Evolutionary conservation across 2,888 invertebrate genomes (phyloP).

Genomic region (Norana najaformis): DNA sequence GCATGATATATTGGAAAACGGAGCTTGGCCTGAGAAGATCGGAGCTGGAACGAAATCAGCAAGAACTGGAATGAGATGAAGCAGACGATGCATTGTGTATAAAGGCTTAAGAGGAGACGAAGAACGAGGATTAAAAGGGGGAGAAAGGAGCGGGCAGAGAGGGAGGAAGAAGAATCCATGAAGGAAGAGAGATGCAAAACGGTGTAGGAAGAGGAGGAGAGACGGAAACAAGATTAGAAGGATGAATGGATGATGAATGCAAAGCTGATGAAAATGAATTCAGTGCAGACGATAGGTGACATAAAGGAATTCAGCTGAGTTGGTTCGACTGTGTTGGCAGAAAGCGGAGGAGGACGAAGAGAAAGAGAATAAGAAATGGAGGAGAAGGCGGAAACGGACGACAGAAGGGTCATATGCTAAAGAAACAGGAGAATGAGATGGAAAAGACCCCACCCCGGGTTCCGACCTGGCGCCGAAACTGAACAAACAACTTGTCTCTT

Average conservation of each 20-base stretch:
- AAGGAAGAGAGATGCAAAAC: neutral
- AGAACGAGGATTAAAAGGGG: too few species aligned
- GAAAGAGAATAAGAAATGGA: neutral
- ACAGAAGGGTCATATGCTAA: neutral
- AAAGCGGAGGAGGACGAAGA: too few species aligned
- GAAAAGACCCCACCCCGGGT: too few species aligned
- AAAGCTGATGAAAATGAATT: neutral
- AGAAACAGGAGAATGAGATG: too few species aligned
- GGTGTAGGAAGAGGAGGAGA: neutral
- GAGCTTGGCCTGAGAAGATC: too few species aligned
- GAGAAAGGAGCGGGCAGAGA: too few species aligned
- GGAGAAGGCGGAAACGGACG: neutral
- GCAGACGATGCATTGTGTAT: neutral
- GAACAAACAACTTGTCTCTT: too few species aligned
- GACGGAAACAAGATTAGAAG: neutral
- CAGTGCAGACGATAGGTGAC: neutral
- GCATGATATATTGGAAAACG: neutral
- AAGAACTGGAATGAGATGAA: neutral
- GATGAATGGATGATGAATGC: constrained; percentile 23
- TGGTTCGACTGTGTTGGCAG: neutral
- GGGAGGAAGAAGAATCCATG: neutral
- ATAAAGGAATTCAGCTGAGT: neutral
- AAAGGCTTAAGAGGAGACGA: too few species aligned
- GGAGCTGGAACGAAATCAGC: neutral
- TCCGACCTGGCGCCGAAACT: too few species aligned